Evolutionary conservation across 1,140 invertebrate genomes (phyloP), one percentile per base, ranked within the genome.

Genomic region (Zaprionus capensis): DNA sequence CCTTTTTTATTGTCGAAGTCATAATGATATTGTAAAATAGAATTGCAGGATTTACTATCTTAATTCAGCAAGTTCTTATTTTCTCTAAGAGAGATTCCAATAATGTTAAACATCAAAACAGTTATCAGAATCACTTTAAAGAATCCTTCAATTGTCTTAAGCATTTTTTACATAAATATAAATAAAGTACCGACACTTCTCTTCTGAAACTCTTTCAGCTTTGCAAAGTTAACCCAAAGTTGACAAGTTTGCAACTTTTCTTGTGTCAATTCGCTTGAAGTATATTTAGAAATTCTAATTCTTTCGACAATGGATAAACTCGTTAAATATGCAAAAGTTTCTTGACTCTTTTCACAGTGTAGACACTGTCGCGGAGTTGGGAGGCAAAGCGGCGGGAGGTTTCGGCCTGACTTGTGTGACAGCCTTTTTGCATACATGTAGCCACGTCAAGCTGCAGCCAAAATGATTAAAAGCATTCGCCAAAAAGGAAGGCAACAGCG

Each of bases 381-480:
- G 17, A 31, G 12, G 24, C 20, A 14, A 6, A n/a, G 20, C 20
- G 36, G 24, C 14, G 62, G 24, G 26, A n/a, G 12, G 24, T 24
- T 7, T 38, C 28, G 56, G 64, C 41, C 67, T 53, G 67, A 44
- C 26, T 62, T 79, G 69, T 70, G 36, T 72, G 81, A 28, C 68
- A 66, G 65, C 17, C 38, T 20, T 64, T 61, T 76, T 28, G 68
- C 64, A 76, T 72, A 57, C 61, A 64, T 69, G 61, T 71, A 36
- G 44, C 24, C 7, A 38, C 57, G 66, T 74, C 75, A 80, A 80
- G 76, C 85, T 90, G 85, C 85, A 90, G 63, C 67, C 71, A 71
- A 88, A 85, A 90, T 88, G 78, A 88, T 88, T 88, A 90, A 90
- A 85, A 82, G 57, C 85, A 81, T 72, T 82, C 78, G 66, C 70